Evolutionary conservation across 2,888 invertebrate species (phyloP), one percentile per base, ranked within the genome.

Genomic region (Cheilosia urbana): DNA sequence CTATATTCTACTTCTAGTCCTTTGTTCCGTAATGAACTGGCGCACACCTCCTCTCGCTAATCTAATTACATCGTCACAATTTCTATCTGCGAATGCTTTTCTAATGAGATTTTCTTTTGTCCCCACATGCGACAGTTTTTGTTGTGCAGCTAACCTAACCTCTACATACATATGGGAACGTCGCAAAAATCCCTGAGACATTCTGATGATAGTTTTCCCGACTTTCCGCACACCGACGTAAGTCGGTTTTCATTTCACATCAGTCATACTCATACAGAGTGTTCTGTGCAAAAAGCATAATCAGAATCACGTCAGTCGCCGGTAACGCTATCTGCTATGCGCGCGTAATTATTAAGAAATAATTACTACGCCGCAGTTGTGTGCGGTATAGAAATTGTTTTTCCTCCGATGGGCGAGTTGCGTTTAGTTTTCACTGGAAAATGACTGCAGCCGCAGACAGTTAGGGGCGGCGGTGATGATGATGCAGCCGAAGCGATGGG

Each of bases 81-180:
- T 42, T 62, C 27, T 53, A 42, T 69, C 9, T 68, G 49, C 34
- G 42, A 73, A 68, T 65, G 63, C 40, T 17, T 55, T 71, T 49
- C 75, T 84, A 84, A 84, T 84, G 71, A 45, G 80, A 84, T 84
- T 80, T 84, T 76, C 73, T 80, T 83, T 75, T 84, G 75, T 80
- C 69, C 58, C 68, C 62, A 45, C 40, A 21, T 21, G 24, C 49
- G 34, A 37, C 40, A 45, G 17, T 51, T 82, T 77, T 66, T 63
- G 21, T 49, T 47, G 15, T 47, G n/a, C 42, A 40, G 15, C 57
- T 30, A 15, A 55, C 15, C 47, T 37, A 49, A 24, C 37, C 49
- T 76, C 49, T 19, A 47, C 15, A 27, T 1, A 34, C 21, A 7
- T 17, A 11, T 2, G 9, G 6, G 4, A 19, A n/a, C 58, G 34